Evolutionary conservation across 2,888 invertebrate genomes (phyloP).

Genomic region (Drosophila paramelanica): DNA sequence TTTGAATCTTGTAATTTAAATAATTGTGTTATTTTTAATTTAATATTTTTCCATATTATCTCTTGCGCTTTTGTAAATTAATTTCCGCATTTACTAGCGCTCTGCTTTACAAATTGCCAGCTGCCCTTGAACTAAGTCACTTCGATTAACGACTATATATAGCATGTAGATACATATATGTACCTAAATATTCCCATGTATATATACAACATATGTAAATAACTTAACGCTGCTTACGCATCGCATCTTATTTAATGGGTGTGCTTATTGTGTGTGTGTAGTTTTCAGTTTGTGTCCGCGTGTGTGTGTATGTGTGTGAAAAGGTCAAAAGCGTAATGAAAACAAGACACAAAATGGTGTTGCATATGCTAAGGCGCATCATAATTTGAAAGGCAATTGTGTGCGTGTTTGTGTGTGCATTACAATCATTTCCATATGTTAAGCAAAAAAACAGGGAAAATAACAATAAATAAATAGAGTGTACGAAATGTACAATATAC

Average conservation of each 20-base stretch:
- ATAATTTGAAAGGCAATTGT: neutral
- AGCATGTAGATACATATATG: neutral
- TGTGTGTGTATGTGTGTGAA: conserved; percentile 27
- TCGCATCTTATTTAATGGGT: conserved; percentile 7
- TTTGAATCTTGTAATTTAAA: too few species aligned
- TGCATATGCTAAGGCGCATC: conserved; percentile 61
- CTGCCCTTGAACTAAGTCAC: neutral
- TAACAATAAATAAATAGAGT: conserved; percentile 7
- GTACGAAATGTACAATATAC: neutral
- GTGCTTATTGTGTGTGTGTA: conserved; percentile 8
- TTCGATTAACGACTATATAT: neutral
- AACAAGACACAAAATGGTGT: conserved; percentile 43
- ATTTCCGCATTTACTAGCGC: neutral
- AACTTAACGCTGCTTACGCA: conserved; percentile 39
- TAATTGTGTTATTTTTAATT: too few species aligned
- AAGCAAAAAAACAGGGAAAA: conserved; percentile 1
- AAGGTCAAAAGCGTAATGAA: conserved; percentile 64
- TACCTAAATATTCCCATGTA: neutral
- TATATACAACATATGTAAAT: conserved; percentile 15
- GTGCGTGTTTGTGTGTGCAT: conserved; percentile 15
- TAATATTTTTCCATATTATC: neutral
- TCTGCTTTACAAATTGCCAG: neutral
- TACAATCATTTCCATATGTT: conserved; percentile 62
- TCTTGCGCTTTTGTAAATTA: neutral
- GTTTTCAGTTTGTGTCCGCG: conserved; percentile 12